Percentiles rank a stretch among this genome's conserved stretches.
phyloP scores from a whole-genome alignment of 2,113 vertebrate species.

The Gallinago media region DNA sequence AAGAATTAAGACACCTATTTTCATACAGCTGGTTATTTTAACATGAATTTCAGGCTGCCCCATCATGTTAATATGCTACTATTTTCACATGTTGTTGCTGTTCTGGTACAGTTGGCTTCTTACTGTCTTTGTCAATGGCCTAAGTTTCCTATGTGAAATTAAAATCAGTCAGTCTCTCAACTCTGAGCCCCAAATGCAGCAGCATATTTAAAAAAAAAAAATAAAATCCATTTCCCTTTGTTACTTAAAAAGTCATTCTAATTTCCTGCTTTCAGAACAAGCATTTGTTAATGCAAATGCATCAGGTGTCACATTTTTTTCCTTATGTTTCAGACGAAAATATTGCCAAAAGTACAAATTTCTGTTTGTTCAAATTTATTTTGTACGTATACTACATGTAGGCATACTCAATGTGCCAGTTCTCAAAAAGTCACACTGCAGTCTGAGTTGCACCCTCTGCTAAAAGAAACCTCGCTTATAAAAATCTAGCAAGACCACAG shows the following conservation, averaged over 20 bases:
- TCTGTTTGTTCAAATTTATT: conserved; percentile 44
- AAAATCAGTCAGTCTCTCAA: neutral
- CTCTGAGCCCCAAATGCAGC: neutral
- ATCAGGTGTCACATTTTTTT: conserved; percentile 6
- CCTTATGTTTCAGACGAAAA: conserved; percentile 6
- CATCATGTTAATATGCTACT: no score
- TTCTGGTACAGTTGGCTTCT: neutral
- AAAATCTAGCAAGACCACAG: conserved; percentile 28
- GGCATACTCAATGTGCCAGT: neutral
- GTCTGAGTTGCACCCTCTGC: neutral
- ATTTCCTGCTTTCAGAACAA: neutral
- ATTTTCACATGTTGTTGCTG: no score
- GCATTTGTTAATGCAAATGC: conserved; percentile 46
- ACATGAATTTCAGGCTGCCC: neutral
- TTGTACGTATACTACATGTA: conserved; percentile 18
- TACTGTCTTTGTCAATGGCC: neutral
- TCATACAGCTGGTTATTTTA: neutral
- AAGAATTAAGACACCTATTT: neutral
- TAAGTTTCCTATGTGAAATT: neutral
- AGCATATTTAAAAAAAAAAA: neutral
- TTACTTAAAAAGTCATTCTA: neutral
- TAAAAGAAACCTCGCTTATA: conserved; percentile 2
- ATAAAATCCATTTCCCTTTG: neutral
- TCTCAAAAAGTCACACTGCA: conserved; percentile 21
- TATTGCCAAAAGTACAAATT: conserved; percentile 43